Percentiles rank a stretch among this genome's conserved stretches.
Conservation (phyloP, 2,888 invertebrate species). For the Eupithecia abbreviata region DNA sequence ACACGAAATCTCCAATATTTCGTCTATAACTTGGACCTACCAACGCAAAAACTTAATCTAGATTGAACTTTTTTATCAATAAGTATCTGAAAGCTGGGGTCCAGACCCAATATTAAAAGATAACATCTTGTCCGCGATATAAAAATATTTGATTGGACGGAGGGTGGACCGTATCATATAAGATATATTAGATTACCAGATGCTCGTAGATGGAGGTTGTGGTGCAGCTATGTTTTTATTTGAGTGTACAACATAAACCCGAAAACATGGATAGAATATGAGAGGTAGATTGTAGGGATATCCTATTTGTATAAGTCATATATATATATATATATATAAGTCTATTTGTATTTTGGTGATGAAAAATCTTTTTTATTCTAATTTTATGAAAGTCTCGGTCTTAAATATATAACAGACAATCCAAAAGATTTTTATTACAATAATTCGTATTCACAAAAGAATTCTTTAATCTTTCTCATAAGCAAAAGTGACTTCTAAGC, state of each 20-base stretch:
- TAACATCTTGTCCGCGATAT: constrained; percentile 64
- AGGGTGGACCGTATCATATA: constrained; percentile 38
- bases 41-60: not conserved
- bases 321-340: too few relatives aligned
- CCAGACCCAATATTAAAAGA: constrained; percentile 67
- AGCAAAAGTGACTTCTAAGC: constrained; percentile 60
- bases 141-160: constrained; percentile 72
- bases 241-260: constrained; percentile 39
- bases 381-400: not conserved
- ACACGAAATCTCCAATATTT: not conserved
- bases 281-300: not conserved
- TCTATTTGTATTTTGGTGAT: not conserved
- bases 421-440: not conserved
- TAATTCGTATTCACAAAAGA: constrained; percentile 44
- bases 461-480: constrained; percentile 57
- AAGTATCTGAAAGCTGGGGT: not conserved
- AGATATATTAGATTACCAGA: constrained; percentile 19
- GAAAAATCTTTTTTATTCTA: constrained; percentile 15
- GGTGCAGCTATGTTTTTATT: constrained; percentile 39
- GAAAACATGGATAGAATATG: constrained; percentile 4
- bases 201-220: constrained; percentile 20
- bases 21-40: not conserved
- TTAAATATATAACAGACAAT: not conserved
- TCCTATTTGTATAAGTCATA: too few relatives aligned
- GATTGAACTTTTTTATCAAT: constrained; percentile 6